Evolutionary conservation across 2,113 vertebrate genomes (phyloP).

Genomic region (Bettongia penicillata): DNA sequence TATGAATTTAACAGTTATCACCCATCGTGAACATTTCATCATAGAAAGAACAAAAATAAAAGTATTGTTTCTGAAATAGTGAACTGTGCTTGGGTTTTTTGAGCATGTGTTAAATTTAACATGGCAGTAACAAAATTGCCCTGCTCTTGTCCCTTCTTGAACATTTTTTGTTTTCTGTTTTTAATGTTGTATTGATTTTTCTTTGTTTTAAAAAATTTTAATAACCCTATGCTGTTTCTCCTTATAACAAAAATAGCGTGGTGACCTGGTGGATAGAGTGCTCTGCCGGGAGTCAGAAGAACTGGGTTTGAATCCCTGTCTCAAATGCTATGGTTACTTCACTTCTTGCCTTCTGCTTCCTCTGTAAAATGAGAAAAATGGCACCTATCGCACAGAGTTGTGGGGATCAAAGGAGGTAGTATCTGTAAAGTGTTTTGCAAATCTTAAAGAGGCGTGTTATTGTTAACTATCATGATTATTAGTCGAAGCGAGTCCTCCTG

Average conservation of each 20-base stretch:
- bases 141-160: not conserved
- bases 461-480: not conserved
- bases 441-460: not conserved
- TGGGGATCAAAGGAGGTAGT: not conserved
- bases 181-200: not conserved
- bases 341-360: not conserved
- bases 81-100: not conserved
- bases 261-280: not conserved
- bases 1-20: not conserved
- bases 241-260: not conserved
- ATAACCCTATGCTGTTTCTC: not conserved
- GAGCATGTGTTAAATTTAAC: not conserved
- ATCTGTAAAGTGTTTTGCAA: not conserved
- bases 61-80: not conserved
- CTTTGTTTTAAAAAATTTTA: not conserved
- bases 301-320: not conserved
- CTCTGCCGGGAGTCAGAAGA: too few relatives aligned
- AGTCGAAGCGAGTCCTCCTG: not conserved
- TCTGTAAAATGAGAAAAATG: not conserved
- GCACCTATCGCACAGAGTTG: not conserved
- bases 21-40: not conserved
- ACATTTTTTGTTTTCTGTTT: not conserved
- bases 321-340: not conserved
- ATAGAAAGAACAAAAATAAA: not conserved
- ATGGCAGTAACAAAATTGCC: not conserved